A percentile compares a stretch with the other conserved stretches of the same genome.
Conservation (phyloP, 2,888 invertebrate genomes). For the Caenorhabditis virilis region DNA sequence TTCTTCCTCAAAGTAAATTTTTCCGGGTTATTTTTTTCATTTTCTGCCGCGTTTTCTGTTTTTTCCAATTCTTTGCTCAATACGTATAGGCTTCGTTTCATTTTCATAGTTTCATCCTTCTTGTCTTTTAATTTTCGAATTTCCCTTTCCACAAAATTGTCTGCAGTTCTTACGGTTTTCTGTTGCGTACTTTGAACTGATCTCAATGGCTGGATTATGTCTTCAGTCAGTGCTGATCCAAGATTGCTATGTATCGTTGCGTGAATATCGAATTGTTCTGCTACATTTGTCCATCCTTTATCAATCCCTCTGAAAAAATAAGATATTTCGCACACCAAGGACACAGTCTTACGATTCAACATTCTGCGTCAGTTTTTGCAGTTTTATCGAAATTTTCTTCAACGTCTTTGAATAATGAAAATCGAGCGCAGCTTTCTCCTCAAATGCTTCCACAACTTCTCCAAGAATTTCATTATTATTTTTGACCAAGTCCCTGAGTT, state of each 20-base stretch:
- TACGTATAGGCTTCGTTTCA: conserved; percentile 48
- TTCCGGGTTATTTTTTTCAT: conserved; percentile 19
- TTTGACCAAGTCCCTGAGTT: conserved; percentile 41
- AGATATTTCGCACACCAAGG: not conserved
- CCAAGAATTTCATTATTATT: conserved; percentile 46
- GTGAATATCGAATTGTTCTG: conserved; percentile 58
- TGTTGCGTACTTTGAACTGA: conserved; percentile 50
- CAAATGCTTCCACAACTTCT: conserved; percentile 49
- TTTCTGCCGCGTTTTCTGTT: conserved; percentile 38
- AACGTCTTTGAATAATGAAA: conserved; percentile 53
- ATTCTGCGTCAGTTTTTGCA: conserved; percentile 47
- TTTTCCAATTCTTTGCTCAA: conserved; percentile 51
- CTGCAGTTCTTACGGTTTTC: conserved; percentile 49
- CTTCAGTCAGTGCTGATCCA: conserved; percentile 54
- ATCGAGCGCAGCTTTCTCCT: conserved; percentile 53
- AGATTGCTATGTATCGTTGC: conserved; percentile 60
- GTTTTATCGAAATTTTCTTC: conserved; percentile 44
- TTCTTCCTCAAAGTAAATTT: conserved; percentile 39
- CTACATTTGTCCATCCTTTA: conserved; percentile 55
- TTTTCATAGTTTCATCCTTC: conserved; percentile 47
- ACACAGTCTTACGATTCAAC: conserved; percentile 48
- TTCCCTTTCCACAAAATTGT: conserved; percentile 43
- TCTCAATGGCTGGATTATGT: conserved; percentile 55
- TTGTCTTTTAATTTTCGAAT: conserved; percentile 50
- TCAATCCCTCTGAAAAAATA: conserved; percentile 50